These are phyloP conservation scores for Pterocles gutturalis DNA, from an alignment of 2,113 vertebrate genomes.

Conservation along the genomic window DNA sequence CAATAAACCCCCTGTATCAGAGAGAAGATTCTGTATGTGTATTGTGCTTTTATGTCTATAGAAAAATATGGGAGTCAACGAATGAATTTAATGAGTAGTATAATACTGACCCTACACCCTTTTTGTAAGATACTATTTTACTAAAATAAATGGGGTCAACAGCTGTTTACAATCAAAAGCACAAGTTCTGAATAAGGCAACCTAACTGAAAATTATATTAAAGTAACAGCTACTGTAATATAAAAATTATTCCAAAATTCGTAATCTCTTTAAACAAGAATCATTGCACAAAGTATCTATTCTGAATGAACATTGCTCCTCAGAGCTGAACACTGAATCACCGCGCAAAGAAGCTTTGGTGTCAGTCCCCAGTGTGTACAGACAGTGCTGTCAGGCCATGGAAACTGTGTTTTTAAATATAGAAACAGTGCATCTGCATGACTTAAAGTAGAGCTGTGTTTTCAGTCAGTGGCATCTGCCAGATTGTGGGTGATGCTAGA, in stretches of 20 bases:
- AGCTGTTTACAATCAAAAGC: neutral
- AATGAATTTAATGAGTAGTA: neutral
- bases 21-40: neutral
- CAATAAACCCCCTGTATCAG: neutral
- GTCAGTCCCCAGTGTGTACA: neutral
- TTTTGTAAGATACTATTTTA: neutral
- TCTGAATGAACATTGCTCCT: neutral
- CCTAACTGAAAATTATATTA: neutral
- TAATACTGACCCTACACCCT: neutral
- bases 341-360: conserved; percentile 21
- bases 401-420: conserved; percentile 55
- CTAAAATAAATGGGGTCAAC: neutral
- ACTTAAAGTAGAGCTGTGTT: conserved; percentile 45
- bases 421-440: conserved; percentile 31
- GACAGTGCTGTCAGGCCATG: conserved; percentile 28
- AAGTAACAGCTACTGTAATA: neutral
- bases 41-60: neutral
- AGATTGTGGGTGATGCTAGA: conserved; percentile 46
- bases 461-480: conserved; percentile 17
- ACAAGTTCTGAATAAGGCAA: neutral
- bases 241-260: neutral
- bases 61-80: neutral
- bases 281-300: neutral
- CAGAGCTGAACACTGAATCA: neutral
- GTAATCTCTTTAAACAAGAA: neutral